Conservation (phyloP, 1,140 invertebrate genomes). For the Drosophila aff. region DNA sequence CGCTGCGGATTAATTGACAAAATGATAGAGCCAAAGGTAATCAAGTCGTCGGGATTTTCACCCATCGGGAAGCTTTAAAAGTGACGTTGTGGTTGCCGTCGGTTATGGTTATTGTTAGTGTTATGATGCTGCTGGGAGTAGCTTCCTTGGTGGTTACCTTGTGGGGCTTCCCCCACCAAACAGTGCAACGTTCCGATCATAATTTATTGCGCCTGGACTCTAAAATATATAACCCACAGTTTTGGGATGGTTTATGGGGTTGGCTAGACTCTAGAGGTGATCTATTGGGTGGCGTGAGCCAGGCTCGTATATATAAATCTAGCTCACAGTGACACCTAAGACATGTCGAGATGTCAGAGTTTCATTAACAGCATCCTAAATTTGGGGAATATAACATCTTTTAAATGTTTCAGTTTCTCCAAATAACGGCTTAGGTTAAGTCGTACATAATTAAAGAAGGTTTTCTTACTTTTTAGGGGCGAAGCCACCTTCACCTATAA, state of each 20-base stretch:
- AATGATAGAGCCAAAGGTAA: constrained; percentile 87
- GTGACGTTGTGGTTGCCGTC: constrained; percentile 63
- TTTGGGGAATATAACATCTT: neutral
- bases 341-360: constrained; percentile 12
- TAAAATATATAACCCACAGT: constrained; percentile 11
- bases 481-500: neutral
- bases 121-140: constrained; percentile 17
- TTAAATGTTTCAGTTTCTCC: neutral
- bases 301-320: constrained; percentile 18
- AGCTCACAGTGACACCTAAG: constrained; percentile 13
- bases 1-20: constrained; percentile 87
- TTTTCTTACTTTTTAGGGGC: neutral
- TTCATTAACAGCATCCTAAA: constrained; percentile 1
- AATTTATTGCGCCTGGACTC: constrained; percentile 15
- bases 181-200: constrained; percentile 3
- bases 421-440: neutral
- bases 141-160: constrained; percentile 44
- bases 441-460: neutral
- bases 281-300: constrained; percentile 18
- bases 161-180: constrained; percentile 40
- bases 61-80: constrained; percentile 69
- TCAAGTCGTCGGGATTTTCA: constrained; percentile 31
- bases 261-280: neutral
- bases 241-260: constrained; percentile 23
- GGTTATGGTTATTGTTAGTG: constrained; percentile 29